Percentiles rank a stretch among this genome's conserved stretches.
Evolutionary conservation across 2,888 invertebrate species (phyloP).

Genomic region (Monochamus alternatus): DNA sequence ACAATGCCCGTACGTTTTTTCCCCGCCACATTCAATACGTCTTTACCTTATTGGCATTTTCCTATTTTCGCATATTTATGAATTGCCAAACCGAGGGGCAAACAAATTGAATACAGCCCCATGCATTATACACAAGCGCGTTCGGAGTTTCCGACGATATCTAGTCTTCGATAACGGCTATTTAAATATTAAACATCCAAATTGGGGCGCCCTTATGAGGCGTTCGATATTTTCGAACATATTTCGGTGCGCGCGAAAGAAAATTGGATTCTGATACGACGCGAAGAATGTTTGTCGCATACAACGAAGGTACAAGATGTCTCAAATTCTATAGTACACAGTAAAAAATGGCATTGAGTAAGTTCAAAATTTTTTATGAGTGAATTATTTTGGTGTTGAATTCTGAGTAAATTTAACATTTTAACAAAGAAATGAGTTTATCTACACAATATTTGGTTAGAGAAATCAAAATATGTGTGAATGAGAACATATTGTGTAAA

Average conservation of each 20-base stretch:
- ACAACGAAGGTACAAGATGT: too few relatives aligned
- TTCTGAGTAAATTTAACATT: too few relatives aligned
- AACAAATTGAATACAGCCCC: slow-evolving; percentile 59
- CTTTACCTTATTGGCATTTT: slow-evolving; percentile 64
- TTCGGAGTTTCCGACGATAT: slow-evolving; percentile 58
- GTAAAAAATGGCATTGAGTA: too few relatives aligned
- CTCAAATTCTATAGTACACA: too few relatives aligned
- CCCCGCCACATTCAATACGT: slow-evolving; percentile 55
- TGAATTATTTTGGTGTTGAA: too few relatives aligned
- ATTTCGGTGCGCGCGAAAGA: background rate
- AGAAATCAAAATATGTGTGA: too few relatives aligned
- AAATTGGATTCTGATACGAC: slow-evolving; percentile 8
- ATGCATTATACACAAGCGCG: slow-evolving; percentile 60
- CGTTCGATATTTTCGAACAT: slow-evolving; percentile 37
- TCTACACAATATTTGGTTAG: too few relatives aligned
- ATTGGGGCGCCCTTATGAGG: slow-evolving; percentile 51
- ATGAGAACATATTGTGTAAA: too few relatives aligned
- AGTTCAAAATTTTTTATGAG: too few relatives aligned
- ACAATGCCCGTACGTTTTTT: slow-evolving; percentile 53
- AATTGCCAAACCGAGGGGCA: slow-evolving; percentile 48
- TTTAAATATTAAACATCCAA: slow-evolving; percentile 63
- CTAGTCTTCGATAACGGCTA: slow-evolving; percentile 60
- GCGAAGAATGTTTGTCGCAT: background rate
- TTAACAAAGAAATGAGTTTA: too few relatives aligned
- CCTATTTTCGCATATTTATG: slow-evolving; percentile 64